A percentile compares a stretch with the other conserved stretches of the same genome.
Conservation (phyloP, 2,797 vertebrate genomes). For the Tokudaia muenninki region DNA sequence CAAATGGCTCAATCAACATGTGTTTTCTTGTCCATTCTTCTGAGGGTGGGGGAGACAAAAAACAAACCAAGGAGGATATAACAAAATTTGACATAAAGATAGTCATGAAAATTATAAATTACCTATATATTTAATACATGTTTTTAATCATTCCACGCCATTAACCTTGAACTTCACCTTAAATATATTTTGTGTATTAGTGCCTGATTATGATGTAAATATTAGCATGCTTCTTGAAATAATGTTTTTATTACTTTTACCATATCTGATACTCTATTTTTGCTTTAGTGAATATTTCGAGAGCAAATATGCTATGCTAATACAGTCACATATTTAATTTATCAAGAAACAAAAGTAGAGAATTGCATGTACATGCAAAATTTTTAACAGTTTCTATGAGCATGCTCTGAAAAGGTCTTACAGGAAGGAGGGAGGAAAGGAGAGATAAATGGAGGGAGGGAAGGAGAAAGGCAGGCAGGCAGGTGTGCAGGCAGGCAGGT, state of each 20-base stretch:
- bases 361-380: background rate
- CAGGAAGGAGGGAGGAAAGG: background rate
- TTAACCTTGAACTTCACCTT: background rate
- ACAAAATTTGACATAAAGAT: slow-evolving; percentile 30
- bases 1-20: slow-evolving; percentile 7
- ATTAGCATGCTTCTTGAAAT: slow-evolving; percentile 32
- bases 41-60: background rate
- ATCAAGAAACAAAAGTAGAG: background rate
- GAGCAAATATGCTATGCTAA: background rate
- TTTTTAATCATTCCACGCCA: slow-evolving; percentile 4
- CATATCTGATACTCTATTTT: background rate
- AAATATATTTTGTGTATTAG: slow-evolving; percentile 46
- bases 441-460: background rate
- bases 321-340: background rate
- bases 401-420: background rate
- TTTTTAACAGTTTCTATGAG: background rate
- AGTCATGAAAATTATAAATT: slow-evolving; percentile 36
- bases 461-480: too few relatives aligned
- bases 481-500: too few relatives aligned
- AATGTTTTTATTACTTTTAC: slow-evolving; percentile 10
- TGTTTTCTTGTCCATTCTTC: background rate
- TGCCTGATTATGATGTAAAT: background rate
- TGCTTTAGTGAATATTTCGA: slow-evolving; percentile 1
- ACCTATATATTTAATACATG: background rate
- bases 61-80: background rate